phyloP scores from a whole-genome alignment of 2,888 invertebrate species.

The Xylophagus ater region DNA sequence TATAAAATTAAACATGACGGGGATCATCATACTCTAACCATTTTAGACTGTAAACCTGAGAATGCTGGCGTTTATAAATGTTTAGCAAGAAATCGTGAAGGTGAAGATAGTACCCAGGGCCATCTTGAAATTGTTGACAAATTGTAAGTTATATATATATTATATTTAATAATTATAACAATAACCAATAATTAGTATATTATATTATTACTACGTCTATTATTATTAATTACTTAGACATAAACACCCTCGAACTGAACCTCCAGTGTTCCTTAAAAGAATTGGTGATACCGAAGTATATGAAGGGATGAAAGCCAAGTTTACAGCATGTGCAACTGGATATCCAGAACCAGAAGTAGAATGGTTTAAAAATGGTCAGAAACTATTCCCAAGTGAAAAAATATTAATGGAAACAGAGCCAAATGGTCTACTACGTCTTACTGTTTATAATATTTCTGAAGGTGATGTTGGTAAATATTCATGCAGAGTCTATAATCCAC shows the following conservation, averaged over 20 bases:
- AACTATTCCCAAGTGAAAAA: slow-evolving; percentile 69
- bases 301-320: slow-evolving; percentile 80
- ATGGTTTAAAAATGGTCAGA: slow-evolving; percentile 70
- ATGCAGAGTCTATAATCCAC: slow-evolving; percentile 70
- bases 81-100: slow-evolving; percentile 67
- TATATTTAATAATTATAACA: slow-evolving; percentile 8
- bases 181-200: slow-evolving; percentile 5
- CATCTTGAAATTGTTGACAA: slow-evolving; percentile 67
- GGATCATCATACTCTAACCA: slow-evolving; percentile 63
- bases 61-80: slow-evolving; percentile 71
- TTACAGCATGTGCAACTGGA: slow-evolving; percentile 85
- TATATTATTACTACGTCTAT: slow-evolving; percentile 9
- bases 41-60: slow-evolving; percentile 52
- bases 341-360: slow-evolving; percentile 80
- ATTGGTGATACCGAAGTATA: slow-evolving; percentile 80
- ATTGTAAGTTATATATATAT: slow-evolving; percentile 50
- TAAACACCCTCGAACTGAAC: slow-evolving; percentile 62
- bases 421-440: slow-evolving; percentile 62
- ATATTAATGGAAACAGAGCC: slow-evolving; percentile 70
- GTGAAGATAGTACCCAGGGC: slow-evolving; percentile 64
- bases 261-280: slow-evolving; percentile 79
- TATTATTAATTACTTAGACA: slow-evolving; percentile 43
- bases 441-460: slow-evolving; percentile 64
- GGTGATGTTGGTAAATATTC: slow-evolving; percentile 77
- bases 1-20: slow-evolving; percentile 67